Conservation (phyloP, 2,797 vertebrate genomes). For the Propithecus deckenii region DNA sequence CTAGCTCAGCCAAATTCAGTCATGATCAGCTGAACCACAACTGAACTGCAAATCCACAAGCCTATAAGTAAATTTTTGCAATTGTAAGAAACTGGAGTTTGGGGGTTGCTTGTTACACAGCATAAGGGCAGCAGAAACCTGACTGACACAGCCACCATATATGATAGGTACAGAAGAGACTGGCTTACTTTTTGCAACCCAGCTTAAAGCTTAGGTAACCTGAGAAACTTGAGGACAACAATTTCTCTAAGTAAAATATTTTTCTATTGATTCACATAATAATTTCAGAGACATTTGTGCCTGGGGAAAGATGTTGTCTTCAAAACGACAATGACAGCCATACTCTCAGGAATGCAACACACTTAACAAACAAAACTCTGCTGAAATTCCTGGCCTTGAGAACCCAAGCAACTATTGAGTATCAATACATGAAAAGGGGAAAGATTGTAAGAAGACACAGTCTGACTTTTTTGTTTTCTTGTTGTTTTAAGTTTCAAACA, state of each 20-base stretch:
- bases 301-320: neutral
- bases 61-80: neutral
- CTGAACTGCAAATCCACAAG: neutral
- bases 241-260: conserved; percentile 30
- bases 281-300: conserved; percentile 27
- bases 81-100: neutral
- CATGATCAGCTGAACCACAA: neutral
- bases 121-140: neutral
- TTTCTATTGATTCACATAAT: conserved; percentile 11
- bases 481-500: neutral
- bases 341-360: neutral
- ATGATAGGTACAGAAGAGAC: neutral
- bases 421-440: neutral
- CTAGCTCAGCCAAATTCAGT: neutral
- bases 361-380: neutral
- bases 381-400: neutral
- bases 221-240: neutral
- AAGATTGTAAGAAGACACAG: neutral
- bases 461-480: neutral
- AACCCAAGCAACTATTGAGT: neutral
- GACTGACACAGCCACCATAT: neutral
- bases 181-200: neutral
- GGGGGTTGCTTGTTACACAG: neutral
- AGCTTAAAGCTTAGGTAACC: neutral
- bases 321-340: neutral